phyloP scores from a whole-genome alignment of 2,113 vertebrate species.

The Platichthys flesus region DNA sequence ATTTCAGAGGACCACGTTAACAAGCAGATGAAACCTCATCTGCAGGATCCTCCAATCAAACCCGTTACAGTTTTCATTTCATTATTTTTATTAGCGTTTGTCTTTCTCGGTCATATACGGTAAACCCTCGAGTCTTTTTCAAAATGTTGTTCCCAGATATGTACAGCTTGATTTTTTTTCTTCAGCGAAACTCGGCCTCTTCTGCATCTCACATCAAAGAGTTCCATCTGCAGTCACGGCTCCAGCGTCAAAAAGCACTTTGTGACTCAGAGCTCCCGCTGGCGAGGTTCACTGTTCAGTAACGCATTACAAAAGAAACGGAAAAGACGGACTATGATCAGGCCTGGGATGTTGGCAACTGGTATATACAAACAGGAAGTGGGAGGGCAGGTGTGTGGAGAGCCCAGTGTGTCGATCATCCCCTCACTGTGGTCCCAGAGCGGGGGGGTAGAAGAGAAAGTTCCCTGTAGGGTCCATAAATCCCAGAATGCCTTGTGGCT shows the following conservation, averaged over 20 bases:
- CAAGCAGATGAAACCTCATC: too few relatives aligned
- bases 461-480: conserved; percentile 48
- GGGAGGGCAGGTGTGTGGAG: neutral
- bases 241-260: conserved; percentile 49
- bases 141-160: conserved; percentile 68
- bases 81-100: conserved; percentile 66
- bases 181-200: conserved; percentile 25
- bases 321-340: conserved; percentile 47
- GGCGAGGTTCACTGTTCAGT: conserved; percentile 52
- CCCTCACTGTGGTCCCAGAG: conserved; percentile 43
- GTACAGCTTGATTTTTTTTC: conserved; percentile 62
- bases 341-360: conserved; percentile 67
- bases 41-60: conserved; percentile 18
- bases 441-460: conserved; percentile 28
- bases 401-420: conserved; percentile 11
- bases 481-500: conserved; percentile 57
- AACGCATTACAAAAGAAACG: conserved; percentile 49
- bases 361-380: conserved; percentile 78
- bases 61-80: conserved; percentile 23
- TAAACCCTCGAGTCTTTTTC: conserved; percentile 63
- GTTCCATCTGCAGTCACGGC: conserved; percentile 31
- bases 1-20: too few relatives aligned
- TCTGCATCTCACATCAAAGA: conserved; percentile 23
- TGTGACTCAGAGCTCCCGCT: conserved; percentile 38
- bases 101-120: conserved; percentile 63